Percentiles rank a stretch among this genome's conserved stretches.
These are phyloP conservation scores for Hemiscyllium ocellatum DNA, from an alignment of 2,113 vertebrate species.

Conservation along the genomic window DNA sequence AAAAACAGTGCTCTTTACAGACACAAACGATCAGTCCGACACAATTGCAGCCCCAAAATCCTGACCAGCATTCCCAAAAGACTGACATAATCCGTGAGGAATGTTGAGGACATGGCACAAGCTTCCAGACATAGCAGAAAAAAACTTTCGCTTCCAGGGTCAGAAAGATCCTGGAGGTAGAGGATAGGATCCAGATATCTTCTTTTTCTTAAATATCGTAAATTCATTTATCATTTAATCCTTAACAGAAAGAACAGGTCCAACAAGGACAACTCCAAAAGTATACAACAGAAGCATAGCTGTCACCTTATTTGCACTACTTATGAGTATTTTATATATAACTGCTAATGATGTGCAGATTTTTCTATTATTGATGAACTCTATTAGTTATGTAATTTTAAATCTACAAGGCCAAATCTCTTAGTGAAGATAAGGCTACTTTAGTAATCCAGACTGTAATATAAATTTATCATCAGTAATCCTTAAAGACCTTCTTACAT, in stretches of 20 bases:
- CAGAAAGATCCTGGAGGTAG: neutral
- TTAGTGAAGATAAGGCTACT: neutral
- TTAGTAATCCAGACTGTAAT: neutral
- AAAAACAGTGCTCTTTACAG: slow-evolving; percentile 12
- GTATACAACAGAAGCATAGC: neutral
- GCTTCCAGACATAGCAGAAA: slow-evolving; percentile 18
- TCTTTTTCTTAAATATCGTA: neutral
- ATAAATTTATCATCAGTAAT: neutral
- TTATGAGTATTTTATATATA: neutral
- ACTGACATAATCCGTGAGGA: slow-evolving; percentile 27
- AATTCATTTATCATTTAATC: neutral
- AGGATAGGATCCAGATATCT: neutral
- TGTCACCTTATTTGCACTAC: neutral
- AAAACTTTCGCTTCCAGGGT: neutral
- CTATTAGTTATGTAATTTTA: neutral
- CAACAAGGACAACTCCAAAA: neutral
- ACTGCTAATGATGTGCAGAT: neutral
- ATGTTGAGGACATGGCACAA: slow-evolving; percentile 32
- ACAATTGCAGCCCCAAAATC: neutral
- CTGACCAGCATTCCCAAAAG: slow-evolving; percentile 8
- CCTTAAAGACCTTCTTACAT: neutral
- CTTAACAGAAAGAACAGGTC: neutral
- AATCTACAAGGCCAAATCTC: neutral
- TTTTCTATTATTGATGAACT: neutral
- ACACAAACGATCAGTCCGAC: slow-evolving; percentile 6